Conservation (phyloP, 2,113 vertebrate species). For the Etheostoma spectabile region DNA sequence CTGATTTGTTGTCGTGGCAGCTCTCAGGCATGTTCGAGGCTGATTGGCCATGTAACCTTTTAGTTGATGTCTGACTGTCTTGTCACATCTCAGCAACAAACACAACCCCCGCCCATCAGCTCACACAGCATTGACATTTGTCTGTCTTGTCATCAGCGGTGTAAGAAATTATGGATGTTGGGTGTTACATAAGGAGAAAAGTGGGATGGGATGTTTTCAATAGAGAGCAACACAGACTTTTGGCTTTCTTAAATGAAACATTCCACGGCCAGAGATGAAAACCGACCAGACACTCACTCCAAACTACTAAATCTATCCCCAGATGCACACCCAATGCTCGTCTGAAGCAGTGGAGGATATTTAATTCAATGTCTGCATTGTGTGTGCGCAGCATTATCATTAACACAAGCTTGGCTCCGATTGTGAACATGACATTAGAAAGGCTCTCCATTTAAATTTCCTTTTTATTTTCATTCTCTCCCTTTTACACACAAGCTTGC, state of each 20-base stretch:
- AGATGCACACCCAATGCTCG: slow-evolving; percentile 19
- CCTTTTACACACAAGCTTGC: not conserved
- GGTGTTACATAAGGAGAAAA: slow-evolving; percentile 48
- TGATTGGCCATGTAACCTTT: slow-evolving; percentile 68
- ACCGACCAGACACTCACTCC: slow-evolving; percentile 8
- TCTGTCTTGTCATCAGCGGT: slow-evolving; percentile 44
- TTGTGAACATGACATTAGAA: slow-evolving; percentile 13
- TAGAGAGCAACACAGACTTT: slow-evolving; percentile 19
- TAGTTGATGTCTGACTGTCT: slow-evolving; percentile 58
- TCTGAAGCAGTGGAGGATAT: slow-evolving; percentile 20
- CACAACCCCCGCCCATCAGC: slow-evolving; percentile 36
- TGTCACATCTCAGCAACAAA: slow-evolving; percentile 60
- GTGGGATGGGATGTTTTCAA: slow-evolving; percentile 35
- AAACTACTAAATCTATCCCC: slow-evolving; percentile 45
- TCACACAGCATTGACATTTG: slow-evolving; percentile 50
- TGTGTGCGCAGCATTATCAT: slow-evolving; percentile 23
- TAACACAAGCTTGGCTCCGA: slow-evolving; percentile 16
- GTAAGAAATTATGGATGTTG: slow-evolving; percentile 55
- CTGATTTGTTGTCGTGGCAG: slow-evolving; percentile 53
- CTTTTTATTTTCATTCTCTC: not conserved
- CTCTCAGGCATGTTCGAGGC: slow-evolving; percentile 53
- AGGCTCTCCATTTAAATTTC: slow-evolving; percentile 3
- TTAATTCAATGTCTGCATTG: slow-evolving; percentile 20
- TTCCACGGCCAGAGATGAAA: slow-evolving; percentile 18
- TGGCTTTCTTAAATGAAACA: slow-evolving; percentile 44